These are phyloP conservation scores for Thripadectes ignobilis DNA, from an alignment of 2,797 vertebrate species.

Conservation along the genomic window DNA sequence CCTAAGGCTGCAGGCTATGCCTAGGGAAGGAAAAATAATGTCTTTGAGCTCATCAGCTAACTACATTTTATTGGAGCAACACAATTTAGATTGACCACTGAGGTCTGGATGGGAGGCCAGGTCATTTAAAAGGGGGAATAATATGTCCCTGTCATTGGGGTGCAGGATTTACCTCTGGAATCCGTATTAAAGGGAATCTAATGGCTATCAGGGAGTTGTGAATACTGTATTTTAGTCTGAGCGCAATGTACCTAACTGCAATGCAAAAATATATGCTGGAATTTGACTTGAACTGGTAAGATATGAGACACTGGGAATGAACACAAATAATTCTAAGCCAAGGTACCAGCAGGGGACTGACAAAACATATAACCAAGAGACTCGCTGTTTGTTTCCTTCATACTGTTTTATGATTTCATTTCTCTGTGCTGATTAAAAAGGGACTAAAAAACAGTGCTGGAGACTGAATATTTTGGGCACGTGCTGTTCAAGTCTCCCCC, in stretches of 20 bases:
- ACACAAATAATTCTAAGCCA: conserved; percentile 55
- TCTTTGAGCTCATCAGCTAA: conserved; percentile 9
- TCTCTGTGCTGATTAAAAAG: conserved; percentile 64
- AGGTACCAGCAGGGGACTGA: conserved; percentile 58
- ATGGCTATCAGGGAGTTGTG: neutral
- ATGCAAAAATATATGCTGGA: conserved; percentile 30
- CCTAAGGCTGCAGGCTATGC: neutral
- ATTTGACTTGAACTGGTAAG: conserved; percentile 37
- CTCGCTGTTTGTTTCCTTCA: conserved; percentile 42
- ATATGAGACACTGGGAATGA: conserved; percentile 45
- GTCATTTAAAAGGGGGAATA: neutral
- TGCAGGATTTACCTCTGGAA: neutral
- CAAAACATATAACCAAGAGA: conserved; percentile 47
- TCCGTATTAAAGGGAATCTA: neutral
- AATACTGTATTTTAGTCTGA: conserved; percentile 16
- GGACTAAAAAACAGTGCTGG: conserved; percentile 12
- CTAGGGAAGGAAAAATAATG: neutral
- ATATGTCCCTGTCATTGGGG: fast-evolving
- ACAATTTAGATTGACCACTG: conserved; percentile 19
- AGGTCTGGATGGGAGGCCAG: neutral
- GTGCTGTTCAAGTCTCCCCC: neutral
- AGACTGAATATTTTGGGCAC: conserved; percentile 7
- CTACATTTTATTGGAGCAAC: neutral
- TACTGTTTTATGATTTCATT: conserved; percentile 55
- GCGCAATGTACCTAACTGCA: neutral